Base-by-base conservation (phyloP, 2,888 invertebrate genomes). In the Heliconius sara region DNA sequence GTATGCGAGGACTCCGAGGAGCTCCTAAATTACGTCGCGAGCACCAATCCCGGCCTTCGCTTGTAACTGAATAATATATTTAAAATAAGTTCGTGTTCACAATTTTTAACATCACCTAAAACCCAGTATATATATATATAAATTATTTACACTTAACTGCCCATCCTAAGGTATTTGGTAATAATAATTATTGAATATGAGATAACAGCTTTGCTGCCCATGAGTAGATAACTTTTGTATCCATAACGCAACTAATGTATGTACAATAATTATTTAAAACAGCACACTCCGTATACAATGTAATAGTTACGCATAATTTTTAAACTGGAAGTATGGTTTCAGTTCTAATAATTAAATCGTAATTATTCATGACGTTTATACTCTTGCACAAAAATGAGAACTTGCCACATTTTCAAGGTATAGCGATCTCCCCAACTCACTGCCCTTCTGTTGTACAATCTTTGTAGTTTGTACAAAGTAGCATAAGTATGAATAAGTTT, bases 1-100 rank as follows among this genome's bases (percentile, higher is more conserved):
- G 96, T 98, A 85, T 98, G 98, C 91, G 98, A 98, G 90, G 98
- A 98, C 92, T 97, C 97, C 82, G 98, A 98, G 77, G 98, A 98
- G 90, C 96, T 98, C 82, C 96, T 98, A 87, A 97, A 96, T 91
- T 98, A 98, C 92, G 96, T 98, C 83, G 97, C 97, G 79, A 97
- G 97, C 91, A 98, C 97, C 89, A 98, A 98, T 95, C 97, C 97
- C 84, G 97, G 97, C 85, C 95, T 98, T 87, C 97, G 97, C 91
- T 96, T 98, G 91, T 98, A 97, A 97, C 91, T 83, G 65, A 57
- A 65, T 30, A 52, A 39, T 60, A 27, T 65, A 65, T 71, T 67
- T 60, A 65, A 65, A 74, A 71, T 75, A 76, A 86, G n/a, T 63
- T 43, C 30, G 34, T 60, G 30, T 57, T 57, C n/a, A 66, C 65